Conservation (phyloP, 2,113 vertebrate genomes). For the Otolemur garnettii region DNA sequence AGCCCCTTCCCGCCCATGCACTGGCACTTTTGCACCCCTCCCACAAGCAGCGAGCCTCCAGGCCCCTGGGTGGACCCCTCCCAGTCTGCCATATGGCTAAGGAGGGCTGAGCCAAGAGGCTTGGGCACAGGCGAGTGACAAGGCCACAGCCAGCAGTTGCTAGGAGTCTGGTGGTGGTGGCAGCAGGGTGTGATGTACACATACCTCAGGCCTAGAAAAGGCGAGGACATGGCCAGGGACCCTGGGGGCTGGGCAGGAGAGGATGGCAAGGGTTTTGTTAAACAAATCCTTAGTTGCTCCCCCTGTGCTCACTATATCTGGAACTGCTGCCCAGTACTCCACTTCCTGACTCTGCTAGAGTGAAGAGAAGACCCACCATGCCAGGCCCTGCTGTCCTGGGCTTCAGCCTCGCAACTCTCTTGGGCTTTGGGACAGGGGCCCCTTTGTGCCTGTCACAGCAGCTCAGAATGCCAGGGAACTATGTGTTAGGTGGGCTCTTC, state of each 20-base stretch:
- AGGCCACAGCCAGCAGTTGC: not conserved
- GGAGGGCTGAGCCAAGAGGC: not conserved
- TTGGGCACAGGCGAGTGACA: not conserved
- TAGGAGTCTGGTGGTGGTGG: not conserved
- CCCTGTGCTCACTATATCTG: not conserved
- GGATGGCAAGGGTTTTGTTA: slow-evolving; percentile 70
- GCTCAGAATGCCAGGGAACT: slow-evolving; percentile 89
- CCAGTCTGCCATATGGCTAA: not conserved
- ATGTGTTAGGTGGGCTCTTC: slow-evolving; percentile 93
- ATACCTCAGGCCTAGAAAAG: not conserved
- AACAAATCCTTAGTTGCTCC: slow-evolving; percentile 78
- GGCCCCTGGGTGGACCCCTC: not conserved
- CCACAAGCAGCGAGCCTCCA: not conserved
- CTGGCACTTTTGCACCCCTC: not conserved
- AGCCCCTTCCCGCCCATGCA: not conserved
- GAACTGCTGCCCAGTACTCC: not conserved
- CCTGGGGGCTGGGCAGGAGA: not conserved
- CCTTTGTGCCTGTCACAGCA: slow-evolving; percentile 84
- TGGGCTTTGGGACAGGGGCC: slow-evolving; percentile 23
- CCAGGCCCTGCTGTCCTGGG: not conserved
- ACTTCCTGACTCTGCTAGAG: not conserved
- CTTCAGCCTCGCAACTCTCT: not conserved
- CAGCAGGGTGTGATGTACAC: fast-evolving
- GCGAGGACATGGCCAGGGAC: not conserved
- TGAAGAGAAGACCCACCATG: not conserved